Evolutionary conservation across 2,888 invertebrate species (phyloP).

Genomic region (Tipula confusa): DNA sequence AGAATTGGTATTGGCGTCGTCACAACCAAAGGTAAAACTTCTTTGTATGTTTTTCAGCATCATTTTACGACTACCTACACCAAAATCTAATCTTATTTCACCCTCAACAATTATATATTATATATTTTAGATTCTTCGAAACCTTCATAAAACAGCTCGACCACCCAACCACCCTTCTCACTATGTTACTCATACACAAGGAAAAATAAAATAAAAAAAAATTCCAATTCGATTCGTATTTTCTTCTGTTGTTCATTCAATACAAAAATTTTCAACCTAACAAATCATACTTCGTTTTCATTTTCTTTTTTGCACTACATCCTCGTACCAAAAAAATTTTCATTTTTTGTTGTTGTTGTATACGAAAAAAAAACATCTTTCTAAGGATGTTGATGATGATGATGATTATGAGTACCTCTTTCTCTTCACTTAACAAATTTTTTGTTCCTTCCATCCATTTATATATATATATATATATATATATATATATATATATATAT

Average conservation of each 20-base stretch:
- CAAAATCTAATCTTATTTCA: neutral
- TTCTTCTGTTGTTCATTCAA: constrained; percentile 1
- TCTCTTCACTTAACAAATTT: constrained; percentile 21
- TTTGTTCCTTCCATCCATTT: neutral
- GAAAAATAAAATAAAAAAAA: neutral
- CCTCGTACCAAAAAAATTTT: neutral
- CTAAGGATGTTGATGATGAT: neutral
- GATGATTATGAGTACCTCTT: constrained; percentile 21
- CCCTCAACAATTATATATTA: neutral
- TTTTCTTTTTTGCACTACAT: neutral
- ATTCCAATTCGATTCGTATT: neutral
- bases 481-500: constrained; percentile 26
- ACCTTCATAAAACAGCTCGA: neutral
- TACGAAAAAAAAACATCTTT: neutral
- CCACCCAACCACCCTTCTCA: neutral
- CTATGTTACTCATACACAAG: neutral
- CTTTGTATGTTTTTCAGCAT: neutral
- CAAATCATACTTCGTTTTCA: constrained; percentile 13
- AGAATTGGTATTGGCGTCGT: neutral
- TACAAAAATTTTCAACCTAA: constrained; percentile 14
- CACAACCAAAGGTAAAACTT: neutral
- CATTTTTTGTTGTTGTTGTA: neutral
- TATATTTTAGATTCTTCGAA: neutral
- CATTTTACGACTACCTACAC: neutral
- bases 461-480: neutral